Percentiles rank a stretch among this genome's conserved stretches.
These are phyloP conservation scores for Griposia aprilina DNA, from an alignment of 2,888 invertebrate species.

Conservation along the genomic window DNA sequence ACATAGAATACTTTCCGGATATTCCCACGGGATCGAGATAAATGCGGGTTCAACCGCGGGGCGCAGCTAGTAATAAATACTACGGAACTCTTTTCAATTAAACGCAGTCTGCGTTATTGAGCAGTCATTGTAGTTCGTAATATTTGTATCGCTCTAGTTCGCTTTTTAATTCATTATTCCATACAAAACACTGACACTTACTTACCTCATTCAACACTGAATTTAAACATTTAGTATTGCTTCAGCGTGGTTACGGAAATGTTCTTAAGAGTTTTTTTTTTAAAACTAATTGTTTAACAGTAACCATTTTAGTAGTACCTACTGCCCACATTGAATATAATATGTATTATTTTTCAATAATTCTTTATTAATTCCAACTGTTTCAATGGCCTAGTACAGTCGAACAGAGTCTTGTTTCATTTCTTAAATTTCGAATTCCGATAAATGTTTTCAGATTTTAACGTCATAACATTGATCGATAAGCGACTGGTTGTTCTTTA, in stretches of 20 bases:
- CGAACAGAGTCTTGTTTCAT: neutral
- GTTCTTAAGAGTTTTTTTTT: conserved; percentile 15
- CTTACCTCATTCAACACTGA: conserved; percentile 45
- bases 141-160: conserved; percentile 67
- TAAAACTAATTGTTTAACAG: neutral
- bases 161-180: conserved; percentile 60
- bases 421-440: neutral
- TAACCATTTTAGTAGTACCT: neutral
- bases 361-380: neutral
- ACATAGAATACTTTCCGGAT: neutral
- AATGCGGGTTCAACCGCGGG: neutral
- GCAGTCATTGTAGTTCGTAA: conserved; percentile 53
- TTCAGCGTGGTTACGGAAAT: conserved; percentile 36
- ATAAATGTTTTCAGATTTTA: neutral
- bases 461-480: conserved; percentile 1
- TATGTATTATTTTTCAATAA: neutral
- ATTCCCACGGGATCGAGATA: neutral
- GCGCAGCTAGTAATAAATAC: neutral
- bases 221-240: conserved; percentile 38
- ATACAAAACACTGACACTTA: conserved; percentile 54
- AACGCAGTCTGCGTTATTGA: conserved; percentile 48
- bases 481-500: neutral
- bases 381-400: neutral
- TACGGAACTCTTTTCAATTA: conserved; percentile 54
- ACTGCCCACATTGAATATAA: neutral